Base-by-base conservation (phyloP, 1,140 invertebrate genomes). In the Drosophila lowei region DNA sequence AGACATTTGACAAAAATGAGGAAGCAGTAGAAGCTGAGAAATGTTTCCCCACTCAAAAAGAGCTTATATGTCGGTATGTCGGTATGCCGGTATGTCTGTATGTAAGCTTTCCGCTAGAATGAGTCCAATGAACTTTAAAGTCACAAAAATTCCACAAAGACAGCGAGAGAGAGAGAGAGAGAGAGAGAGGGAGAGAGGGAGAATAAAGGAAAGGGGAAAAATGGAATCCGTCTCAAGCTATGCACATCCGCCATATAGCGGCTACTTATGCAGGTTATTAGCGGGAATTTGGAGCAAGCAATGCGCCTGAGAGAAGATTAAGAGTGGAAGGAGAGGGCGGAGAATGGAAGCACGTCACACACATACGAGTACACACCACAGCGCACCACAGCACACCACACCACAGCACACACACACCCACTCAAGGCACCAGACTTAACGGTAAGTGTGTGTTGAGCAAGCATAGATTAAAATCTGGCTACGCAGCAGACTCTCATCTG, bases 81-180 rank as follows among this genome's bases (percentile, higher is more conserved):
- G 57, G 72, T 34, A 9, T 72, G 64, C 2, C 4, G 5, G 5
- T 30, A 7, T 34, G 30, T 72, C 61, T 8, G 25, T 28, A 6
- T 30, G 28, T 72, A 70, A 64, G 72, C 72, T 59, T 68, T 62
- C 30, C 63, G 59, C 30, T 47, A 49, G 65, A 79, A 83, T 65
- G 79, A 47, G 86, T 84, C 61, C 81, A 90, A 90, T 64, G 88
- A 90, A 83, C 86, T 88, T 46, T 75, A 50, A 66, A 76, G 49
- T 55, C 56, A 67, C 46, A 67, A 68, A 77, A 77, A 67, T 63
- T 55, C 68, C 43, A 62, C 62, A 62, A 44, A 59, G 52, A n/a
- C 7, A 23, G 18, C 7, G 28, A 15, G 13, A 21, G 49, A 53
- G 15, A 6, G 6, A 9, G 41, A 47, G 49, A 34, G 18, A 41